These are phyloP conservation scores for Dysmachus trigonus DNA, from an alignment of 2,888 invertebrate species.

Conservation along the genomic window DNA sequence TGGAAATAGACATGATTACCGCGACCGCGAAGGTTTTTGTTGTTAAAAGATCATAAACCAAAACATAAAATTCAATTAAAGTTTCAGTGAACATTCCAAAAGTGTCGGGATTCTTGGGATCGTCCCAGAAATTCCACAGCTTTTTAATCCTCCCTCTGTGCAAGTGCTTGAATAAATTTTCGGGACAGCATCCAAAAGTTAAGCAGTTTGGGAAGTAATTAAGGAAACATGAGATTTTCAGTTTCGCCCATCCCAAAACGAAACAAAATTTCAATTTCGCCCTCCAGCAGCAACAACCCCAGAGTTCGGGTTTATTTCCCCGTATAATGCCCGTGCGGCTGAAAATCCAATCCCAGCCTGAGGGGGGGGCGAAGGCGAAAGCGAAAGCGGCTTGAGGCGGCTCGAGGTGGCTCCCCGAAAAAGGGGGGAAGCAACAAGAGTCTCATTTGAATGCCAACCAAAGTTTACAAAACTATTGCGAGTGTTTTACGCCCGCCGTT, in stretches of 20 bases:
- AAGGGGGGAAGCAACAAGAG: slow-evolving; percentile 45
- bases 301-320: slow-evolving; percentile 12
- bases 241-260: not conserved
- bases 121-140: not conserved
- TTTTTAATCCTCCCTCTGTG: not conserved
- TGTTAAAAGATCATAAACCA: not conserved
- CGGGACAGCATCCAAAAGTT: slow-evolving; percentile 11
- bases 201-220: not conserved
- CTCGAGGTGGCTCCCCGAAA: not conserved
- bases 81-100: not conserved
- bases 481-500: slow-evolving; percentile 42
- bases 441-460: slow-evolving; percentile 44
- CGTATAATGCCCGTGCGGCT: not conserved
- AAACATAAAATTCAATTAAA: not conserved
- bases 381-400: too few species aligned
- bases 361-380: not conserved
- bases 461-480: slow-evolving; percentile 43
- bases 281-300: not conserved
- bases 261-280: slow-evolving; percentile 35
- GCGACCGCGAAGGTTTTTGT: not conserved
- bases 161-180: slow-evolving; percentile 17
- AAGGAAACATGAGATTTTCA: slow-evolving; percentile 17
- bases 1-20: not conserved
- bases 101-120: not conserved
- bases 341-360: slow-evolving; percentile 8